Conservation (phyloP, 2,113 vertebrate species). For the Spilogale gracilis region DNA sequence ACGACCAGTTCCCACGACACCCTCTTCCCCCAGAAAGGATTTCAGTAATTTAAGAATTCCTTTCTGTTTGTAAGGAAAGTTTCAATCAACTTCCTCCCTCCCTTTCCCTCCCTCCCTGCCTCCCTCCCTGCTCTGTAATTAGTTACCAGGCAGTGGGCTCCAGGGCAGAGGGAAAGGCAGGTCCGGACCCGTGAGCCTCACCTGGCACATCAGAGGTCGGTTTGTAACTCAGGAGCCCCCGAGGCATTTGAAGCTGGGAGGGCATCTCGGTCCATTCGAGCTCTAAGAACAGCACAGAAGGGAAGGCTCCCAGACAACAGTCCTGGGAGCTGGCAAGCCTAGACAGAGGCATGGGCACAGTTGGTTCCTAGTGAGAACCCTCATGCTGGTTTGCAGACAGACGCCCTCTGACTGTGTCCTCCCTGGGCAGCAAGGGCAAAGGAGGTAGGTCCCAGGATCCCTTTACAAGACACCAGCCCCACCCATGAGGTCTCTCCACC, state of each 20-base stretch:
- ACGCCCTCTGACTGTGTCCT: background rate
- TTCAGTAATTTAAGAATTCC: background rate
- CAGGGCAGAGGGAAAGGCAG: background rate
- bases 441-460: no score
- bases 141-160: background rate
- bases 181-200: background rate
- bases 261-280: fast-evolving
- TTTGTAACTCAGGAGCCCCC: background rate
- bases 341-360: fast-evolving
- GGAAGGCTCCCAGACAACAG: fast-evolving
- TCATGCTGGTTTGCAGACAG: fast-evolving
- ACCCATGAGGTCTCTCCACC: fast-evolving
- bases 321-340: background rate
- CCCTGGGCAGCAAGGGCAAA: fast-evolving
- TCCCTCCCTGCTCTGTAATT: no score
- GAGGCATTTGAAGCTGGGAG: background rate
- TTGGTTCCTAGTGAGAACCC: fast-evolving
- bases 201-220: background rate
- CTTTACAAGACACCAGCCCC: background rate
- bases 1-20: background rate
- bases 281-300: fast-evolving
- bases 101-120: background rate
- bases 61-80: background rate
- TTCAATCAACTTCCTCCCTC: background rate
- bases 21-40: background rate